A percentile compares a stretch with the other conserved stretches of the same genome.
phyloP scores from a whole-genome alignment of 1,140 invertebrate genomes.

The Drosophila nigromelanica region DNA sequence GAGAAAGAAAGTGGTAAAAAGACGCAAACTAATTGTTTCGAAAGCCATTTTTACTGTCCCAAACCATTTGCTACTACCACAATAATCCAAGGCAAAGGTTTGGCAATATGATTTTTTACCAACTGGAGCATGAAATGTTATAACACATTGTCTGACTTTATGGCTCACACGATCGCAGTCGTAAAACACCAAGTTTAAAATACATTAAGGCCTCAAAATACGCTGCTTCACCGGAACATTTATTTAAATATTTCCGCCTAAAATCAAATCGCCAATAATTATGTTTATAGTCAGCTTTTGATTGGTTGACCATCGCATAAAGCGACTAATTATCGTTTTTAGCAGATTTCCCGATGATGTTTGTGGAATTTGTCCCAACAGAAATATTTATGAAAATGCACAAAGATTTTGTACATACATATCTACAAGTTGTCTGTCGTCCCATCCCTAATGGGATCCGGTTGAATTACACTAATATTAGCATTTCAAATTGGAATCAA shows the following conservation, averaged over 20 bases:
- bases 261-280: slow-evolving; percentile 2
- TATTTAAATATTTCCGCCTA: slow-evolving; percentile 25
- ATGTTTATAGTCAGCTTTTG: background rate
- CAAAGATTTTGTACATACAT: background rate
- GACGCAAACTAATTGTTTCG: slow-evolving; percentile 33
- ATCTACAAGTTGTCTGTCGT: no score
- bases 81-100: slow-evolving; percentile 12
- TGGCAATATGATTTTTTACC: slow-evolving; percentile 24
- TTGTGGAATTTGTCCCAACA: slow-evolving; percentile 5
- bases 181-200: no score
- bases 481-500: slow-evolving; percentile 3
- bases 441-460: background rate
- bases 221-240: background rate
- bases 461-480: slow-evolving; percentile 6
- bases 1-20: background rate
- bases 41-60: slow-evolving; percentile 26
- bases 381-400: slow-evolving; percentile 2
- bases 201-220: no score
- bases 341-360: background rate
- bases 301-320: slow-evolving; percentile 10
- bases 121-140: slow-evolving; percentile 59
- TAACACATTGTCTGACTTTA: slow-evolving; percentile 10
- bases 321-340: slow-evolving; percentile 7
- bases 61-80: background rate
- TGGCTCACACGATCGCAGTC: background rate